These are phyloP conservation scores for Corydoras sp. DNA, from an alignment of 2,113 vertebrate genomes.

Conservation along the genomic window DNA sequence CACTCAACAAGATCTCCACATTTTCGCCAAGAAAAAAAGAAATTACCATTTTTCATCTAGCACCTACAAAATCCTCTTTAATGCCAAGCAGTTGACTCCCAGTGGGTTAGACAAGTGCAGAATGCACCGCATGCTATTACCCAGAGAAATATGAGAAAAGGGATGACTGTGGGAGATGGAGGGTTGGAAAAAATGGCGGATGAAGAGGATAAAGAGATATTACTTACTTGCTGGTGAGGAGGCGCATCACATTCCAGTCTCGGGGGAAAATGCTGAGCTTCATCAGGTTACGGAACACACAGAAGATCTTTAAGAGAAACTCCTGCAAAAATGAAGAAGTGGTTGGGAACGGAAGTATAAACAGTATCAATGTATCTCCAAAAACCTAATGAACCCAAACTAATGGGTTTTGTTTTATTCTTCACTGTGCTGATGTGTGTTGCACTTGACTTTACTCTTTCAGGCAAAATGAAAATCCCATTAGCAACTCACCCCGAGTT, in stretches of 20 bases:
- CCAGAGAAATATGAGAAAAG: constrained; percentile 3
- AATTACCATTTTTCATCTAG: background rate
- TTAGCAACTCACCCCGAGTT: too few species aligned
- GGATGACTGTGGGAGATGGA: background rate
- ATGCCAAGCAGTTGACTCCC: constrained; percentile 8
- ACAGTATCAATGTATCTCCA: background rate
- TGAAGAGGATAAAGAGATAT: background rate
- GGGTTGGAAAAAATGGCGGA: background rate
- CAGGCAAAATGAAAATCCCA: too few species aligned
- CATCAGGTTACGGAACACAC: constrained; percentile 95
- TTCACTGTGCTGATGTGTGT: background rate
- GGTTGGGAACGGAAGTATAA: too few species aligned
- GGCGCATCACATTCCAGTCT: constrained; percentile 97
- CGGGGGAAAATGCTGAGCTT: constrained; percentile 95
- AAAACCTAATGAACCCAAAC: constrained; percentile 5
- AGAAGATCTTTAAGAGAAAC: constrained; percentile 93
- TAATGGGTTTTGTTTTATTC: background rate
- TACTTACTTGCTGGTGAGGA: constrained; percentile 94
- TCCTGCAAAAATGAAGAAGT: constrained; percentile 66
- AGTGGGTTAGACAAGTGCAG: background rate
- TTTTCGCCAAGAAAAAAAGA: constrained; percentile 8
- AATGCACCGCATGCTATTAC: constrained; percentile 20
- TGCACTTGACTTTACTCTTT: background rate
- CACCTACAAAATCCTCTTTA: constrained; percentile 11
- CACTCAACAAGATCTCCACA: background rate